Base-by-base conservation (phyloP, 1,140 invertebrate genomes). In the Antheraea mylitta region DNA sequence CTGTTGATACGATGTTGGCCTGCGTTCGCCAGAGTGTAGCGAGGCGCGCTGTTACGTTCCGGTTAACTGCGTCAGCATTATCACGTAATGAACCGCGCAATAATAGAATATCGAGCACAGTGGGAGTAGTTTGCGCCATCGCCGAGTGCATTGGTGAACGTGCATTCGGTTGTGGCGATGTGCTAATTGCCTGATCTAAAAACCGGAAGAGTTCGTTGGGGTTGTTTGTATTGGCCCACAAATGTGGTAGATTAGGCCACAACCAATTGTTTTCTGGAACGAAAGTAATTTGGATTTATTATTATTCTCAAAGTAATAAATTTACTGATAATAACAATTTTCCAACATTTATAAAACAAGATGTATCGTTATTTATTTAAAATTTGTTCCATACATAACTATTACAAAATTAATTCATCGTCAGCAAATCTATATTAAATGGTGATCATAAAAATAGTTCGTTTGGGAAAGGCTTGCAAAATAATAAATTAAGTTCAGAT, bases 61-160 rank as follows among this genome's bases (percentile, higher is more conserved):
- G 86, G 82, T 97, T 97, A 11, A 96, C 94, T 0, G 85, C 88
- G 75, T 97, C 94, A 0, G 96, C 96, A 81, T 96, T 93, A 19
- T 94, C 93, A 18, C 96, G 87, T 18, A 97, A 82, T 9, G 95
- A 96, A 8, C 94, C 94, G 58, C 93, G 89, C 3, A 87, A 73
- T 61, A 96, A 93, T 9, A 97, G 86, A 53, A 97, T 92, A 68
- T 96, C 96, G 45, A 95, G 85, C 0, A 95, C 92, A 18, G 93
- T 93, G 0, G 96, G 96, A 0, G 97, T 97, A 36, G 96, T 93
- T 87, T 97, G 96, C 0, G 96, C 96, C 96, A 97, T 97, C 1
- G 95, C 94, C 0, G 96, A 96, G 94, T 95, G 96, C 30, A 96
- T 80, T 0, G 94, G 94, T 62, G 93, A 94, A 0, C 86, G 78